Conservation (phyloP, 2,888 invertebrate genomes). For the Microchrysa polita region DNA sequence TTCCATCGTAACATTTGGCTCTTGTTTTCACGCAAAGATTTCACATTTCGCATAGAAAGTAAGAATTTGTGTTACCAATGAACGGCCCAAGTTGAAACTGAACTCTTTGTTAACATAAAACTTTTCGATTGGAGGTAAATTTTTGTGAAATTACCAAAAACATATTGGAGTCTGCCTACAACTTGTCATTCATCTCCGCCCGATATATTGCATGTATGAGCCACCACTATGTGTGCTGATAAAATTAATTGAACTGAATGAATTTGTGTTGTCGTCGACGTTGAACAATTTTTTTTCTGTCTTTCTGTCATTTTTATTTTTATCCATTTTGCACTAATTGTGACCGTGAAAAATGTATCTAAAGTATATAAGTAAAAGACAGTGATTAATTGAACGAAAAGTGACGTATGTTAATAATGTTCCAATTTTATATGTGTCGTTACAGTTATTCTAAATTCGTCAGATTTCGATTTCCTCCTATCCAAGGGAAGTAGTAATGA, state of each 20-base stretch:
- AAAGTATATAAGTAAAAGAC: slow-evolving; percentile 52
- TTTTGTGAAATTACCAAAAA: not conserved
- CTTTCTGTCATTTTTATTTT: slow-evolving; percentile 42
- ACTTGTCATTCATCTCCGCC: slow-evolving; percentile 23
- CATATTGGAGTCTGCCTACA: slow-evolving; percentile 1
- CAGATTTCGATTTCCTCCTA: slow-evolving; percentile 63
- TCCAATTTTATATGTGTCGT: slow-evolving; percentile 31
- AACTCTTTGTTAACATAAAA: not conserved
- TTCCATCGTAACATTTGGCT: slow-evolving; percentile 39
- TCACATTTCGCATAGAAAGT: slow-evolving; percentile 30
- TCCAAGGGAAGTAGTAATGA: slow-evolving; percentile 61
- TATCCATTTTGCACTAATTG: slow-evolving; percentile 20
- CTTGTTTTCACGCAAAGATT: slow-evolving; percentile 44
- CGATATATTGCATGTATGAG: too few species aligned
- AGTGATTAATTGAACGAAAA: slow-evolving; percentile 51
- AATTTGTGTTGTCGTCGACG: slow-evolving; percentile 28
- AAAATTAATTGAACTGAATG: slow-evolving; percentile 40
- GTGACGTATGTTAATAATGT: slow-evolving; percentile 1
- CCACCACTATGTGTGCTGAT: slow-evolving; percentile 8
- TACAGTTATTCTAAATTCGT: slow-evolving; percentile 62
- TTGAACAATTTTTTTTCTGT: too few species aligned
- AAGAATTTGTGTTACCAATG: slow-evolving; percentile 14
- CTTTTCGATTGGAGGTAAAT: slow-evolving; percentile 2
- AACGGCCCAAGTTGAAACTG: slow-evolving; percentile 9
- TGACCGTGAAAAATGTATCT: slow-evolving; percentile 39